These are phyloP conservation scores for Pseudomyrmex sp. DNA, from an alignment of 1,140 invertebrate genomes.

Conservation along the genomic window DNA sequence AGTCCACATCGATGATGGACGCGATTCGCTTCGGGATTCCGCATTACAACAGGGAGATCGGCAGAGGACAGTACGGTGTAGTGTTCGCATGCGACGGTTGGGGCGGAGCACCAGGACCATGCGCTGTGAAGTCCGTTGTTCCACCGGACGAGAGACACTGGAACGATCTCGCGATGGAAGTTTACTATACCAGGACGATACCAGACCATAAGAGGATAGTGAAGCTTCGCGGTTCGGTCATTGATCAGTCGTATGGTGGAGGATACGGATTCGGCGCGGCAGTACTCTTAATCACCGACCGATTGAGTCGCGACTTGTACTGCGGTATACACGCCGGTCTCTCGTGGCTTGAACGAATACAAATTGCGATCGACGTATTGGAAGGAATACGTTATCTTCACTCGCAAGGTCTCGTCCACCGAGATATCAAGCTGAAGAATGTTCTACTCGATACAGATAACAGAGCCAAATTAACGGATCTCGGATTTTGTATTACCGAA, in stretches of 20 bases:
- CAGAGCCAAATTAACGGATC: slow-evolving; percentile 94
- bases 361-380: slow-evolving; percentile 93
- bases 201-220: slow-evolving; percentile 94
- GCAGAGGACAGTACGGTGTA: slow-evolving; percentile 96
- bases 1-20: slow-evolving; percentile 94
- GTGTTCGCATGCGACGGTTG: slow-evolving; percentile 94
- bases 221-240: slow-evolving; percentile 92
- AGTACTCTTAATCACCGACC: slow-evolving; percentile 92
- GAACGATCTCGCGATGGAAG: slow-evolving; percentile 97
- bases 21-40: slow-evolving; percentile 91
- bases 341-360: slow-evolving; percentile 88
- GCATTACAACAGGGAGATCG: slow-evolving; percentile 92
- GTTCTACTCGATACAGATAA: slow-evolving; percentile 92
- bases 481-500: slow-evolving; percentile 96
- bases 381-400: slow-evolving; percentile 95
- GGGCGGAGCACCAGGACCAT: slow-evolving; percentile 89
- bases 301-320: slow-evolving; percentile 92
- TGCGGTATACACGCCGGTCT: slow-evolving; percentile 91
- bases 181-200: slow-evolving; percentile 94
- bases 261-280: slow-evolving; percentile 88
- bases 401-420: slow-evolving; percentile 94
- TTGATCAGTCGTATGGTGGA: slow-evolving; percentile 91
- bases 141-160: slow-evolving; percentile 96
- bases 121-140: slow-evolving; percentile 96
- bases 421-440: slow-evolving; percentile 97